A percentile compares a stretch with the other conserved stretches of the same genome.
Conservation (phyloP, 2,113 vertebrate species). For the Cygnus buccinator region DNA sequence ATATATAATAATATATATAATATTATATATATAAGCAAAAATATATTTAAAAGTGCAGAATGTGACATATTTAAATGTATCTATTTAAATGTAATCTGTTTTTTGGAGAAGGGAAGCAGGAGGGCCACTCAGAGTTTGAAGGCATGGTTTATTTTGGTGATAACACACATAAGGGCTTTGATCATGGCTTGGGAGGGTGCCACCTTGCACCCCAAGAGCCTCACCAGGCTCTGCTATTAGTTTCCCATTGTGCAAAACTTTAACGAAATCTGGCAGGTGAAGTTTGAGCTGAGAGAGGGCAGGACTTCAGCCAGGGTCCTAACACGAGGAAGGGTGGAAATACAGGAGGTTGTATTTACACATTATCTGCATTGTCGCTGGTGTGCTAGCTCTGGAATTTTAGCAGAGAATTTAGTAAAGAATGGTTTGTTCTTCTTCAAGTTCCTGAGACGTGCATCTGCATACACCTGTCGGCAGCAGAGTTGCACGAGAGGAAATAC, state of each 20-base stretch:
- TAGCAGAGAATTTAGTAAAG: neutral
- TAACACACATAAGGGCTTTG: fast-evolving
- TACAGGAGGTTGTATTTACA: fast-evolving
- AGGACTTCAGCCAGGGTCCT: neutral
- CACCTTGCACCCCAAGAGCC: neutral
- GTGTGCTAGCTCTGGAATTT: neutral
- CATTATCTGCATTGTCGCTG: fast-evolving
- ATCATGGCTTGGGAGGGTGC: neutral
- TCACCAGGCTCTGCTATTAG: too few relatives aligned
- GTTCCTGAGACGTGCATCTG: neutral
- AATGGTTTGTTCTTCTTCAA: too few relatives aligned
- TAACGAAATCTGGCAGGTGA: fast-evolving
- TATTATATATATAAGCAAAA: too few relatives aligned
- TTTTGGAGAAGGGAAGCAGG: neutral
- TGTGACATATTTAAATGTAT: neutral
- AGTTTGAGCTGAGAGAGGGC: neutral
- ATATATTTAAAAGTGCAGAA: too few relatives aligned
- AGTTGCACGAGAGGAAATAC: fast-evolving
- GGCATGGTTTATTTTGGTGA: fast-evolving
- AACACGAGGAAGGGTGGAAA: neutral
- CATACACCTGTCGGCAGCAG: fast-evolving
- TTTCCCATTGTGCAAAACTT: neutral
- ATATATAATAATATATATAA: too few relatives aligned
- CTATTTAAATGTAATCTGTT: neutral
- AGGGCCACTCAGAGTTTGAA: neutral